Evolutionary conservation across 2,888 invertebrate species (phyloP).

Genomic region (Sphaeridia pumilis): DNA sequence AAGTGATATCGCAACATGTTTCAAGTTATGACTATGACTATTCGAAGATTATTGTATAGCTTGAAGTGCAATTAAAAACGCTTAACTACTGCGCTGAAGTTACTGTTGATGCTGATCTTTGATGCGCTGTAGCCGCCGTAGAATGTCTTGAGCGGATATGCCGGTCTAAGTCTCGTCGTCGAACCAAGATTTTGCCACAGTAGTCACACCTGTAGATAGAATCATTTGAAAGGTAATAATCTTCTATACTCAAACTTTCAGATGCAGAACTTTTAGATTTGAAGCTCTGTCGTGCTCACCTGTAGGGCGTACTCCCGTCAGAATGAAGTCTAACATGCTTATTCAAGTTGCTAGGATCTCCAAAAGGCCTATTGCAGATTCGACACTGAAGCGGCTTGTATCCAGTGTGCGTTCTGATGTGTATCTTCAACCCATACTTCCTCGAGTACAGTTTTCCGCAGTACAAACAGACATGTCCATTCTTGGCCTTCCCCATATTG

Average conservation of each 20-base stretch:
- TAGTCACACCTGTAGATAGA: constrained; percentile 60
- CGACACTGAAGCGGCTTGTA: constrained; percentile 92
- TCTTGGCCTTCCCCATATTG: constrained; percentile 63
- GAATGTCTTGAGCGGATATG: constrained; percentile 71
- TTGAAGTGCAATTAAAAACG: no score
- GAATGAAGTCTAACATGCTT: constrained; percentile 88
- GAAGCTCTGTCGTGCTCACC: constrained; percentile 40
- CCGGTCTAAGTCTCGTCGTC: constrained; percentile 69
- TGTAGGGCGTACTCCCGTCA: constrained; percentile 58
- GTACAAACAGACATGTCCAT: constrained; percentile 78
- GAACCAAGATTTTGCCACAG: constrained; percentile 67
- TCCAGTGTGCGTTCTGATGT: constrained; percentile 80
- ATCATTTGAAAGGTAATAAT: no score
- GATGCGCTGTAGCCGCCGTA: no score
- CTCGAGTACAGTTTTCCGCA: constrained; percentile 94
- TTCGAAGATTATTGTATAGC: no score
- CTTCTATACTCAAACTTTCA: no score
- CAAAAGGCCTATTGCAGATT: constrained; percentile 79
- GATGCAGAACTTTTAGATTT: no score
- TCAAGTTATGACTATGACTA: no score
- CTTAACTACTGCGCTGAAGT: no score
- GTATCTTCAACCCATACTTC: constrained; percentile 73
- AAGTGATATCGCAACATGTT: no score
- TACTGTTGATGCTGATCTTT: no score
- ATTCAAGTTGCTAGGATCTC: constrained; percentile 93